Conservation (phyloP, 2,113 vertebrate species). For the Mystacornis crossleyi region DNA sequence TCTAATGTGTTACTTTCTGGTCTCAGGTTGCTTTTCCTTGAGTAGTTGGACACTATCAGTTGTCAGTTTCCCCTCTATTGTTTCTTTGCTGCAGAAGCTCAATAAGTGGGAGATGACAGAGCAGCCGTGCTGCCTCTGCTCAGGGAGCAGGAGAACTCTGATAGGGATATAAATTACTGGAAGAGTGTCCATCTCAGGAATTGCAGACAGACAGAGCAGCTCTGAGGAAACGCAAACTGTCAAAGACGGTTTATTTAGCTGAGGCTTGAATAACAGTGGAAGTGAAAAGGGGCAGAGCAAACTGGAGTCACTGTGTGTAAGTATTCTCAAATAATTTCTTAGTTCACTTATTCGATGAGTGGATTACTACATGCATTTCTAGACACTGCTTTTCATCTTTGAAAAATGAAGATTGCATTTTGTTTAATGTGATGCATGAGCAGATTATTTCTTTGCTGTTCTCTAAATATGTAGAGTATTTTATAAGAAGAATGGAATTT, state of each 20-base stretch:
- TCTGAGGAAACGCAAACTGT: slow-evolving; percentile 76
- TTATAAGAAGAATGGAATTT: neutral
- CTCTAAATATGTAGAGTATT: neutral
- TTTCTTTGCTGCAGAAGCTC: slow-evolving; percentile 83
- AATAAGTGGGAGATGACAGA: slow-evolving; percentile 80
- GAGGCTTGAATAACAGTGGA: slow-evolving; percentile 62
- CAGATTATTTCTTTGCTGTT: neutral
- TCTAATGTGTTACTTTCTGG: slow-evolving; percentile 23
- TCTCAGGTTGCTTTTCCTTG: slow-evolving; percentile 72
- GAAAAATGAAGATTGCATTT: neutral
- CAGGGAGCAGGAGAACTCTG: slow-evolving; percentile 67
- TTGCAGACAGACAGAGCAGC: slow-evolving; percentile 72
- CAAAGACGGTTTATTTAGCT: slow-evolving; percentile 75
- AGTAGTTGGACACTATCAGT: slow-evolving; percentile 74
- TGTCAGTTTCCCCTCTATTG: slow-evolving; percentile 81
- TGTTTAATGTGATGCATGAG: neutral
- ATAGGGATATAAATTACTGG: slow-evolving; percentile 52
- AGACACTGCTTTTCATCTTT: neutral
- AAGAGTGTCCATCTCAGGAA: slow-evolving; percentile 54
- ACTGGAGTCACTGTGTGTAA: slow-evolving; percentile 79
- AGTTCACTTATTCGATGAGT: neutral
- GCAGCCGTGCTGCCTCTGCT: slow-evolving; percentile 62
- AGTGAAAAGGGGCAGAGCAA: slow-evolving; percentile 71
- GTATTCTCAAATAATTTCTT: slow-evolving; percentile 63
- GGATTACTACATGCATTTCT: neutral